Evolutionary conservation across 2,888 invertebrate genomes (phyloP).

Genomic region (Euclidia mi): DNA sequence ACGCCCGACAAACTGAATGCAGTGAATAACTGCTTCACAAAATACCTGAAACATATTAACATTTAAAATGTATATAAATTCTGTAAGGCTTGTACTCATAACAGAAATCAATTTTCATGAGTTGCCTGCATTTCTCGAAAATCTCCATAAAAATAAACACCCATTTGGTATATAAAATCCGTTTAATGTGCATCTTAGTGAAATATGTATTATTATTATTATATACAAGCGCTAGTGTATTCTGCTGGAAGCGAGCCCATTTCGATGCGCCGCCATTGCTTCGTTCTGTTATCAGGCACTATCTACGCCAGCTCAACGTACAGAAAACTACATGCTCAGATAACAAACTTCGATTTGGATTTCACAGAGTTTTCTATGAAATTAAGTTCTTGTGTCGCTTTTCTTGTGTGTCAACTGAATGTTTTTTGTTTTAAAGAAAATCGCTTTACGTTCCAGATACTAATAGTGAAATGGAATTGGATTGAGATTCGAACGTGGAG

Average conservation of each 20-base stretch:
- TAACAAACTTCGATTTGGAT: too few relatives aligned
- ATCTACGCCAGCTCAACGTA: conserved; percentile 49
- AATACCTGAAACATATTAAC: too few relatives aligned
- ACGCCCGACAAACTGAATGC: too few relatives aligned
- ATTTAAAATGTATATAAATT: too few relatives aligned
- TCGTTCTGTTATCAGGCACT: conserved; percentile 50
- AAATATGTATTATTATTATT: conserved; percentile 55
- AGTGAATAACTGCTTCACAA: too few relatives aligned
- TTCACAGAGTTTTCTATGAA: conserved; percentile 42
- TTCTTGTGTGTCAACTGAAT: conserved; percentile 23
- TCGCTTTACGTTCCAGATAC: conserved; percentile 1
- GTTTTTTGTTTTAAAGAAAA: conserved; percentile 17
- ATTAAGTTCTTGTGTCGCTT: conserved; percentile 37
- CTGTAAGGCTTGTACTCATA: too few relatives aligned
- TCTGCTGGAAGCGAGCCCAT: conserved; percentile 56
- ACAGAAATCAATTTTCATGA: conserved; percentile 10
- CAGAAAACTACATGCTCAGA: conserved; percentile 45
- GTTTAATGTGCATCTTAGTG: conserved; percentile 53
- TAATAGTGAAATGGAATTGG: conserved; percentile 7
- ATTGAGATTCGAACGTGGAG: conserved; percentile 7
- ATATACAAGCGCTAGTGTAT: conserved; percentile 41
- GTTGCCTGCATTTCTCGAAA: conserved; percentile 3
- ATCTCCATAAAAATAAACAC: conserved; percentile 43
- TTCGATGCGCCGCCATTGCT: conserved; percentile 51
- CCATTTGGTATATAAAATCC: conserved; percentile 47